phyloP scores from a whole-genome alignment of 2,888 invertebrate species.

The Deilephila elpenor region DNA sequence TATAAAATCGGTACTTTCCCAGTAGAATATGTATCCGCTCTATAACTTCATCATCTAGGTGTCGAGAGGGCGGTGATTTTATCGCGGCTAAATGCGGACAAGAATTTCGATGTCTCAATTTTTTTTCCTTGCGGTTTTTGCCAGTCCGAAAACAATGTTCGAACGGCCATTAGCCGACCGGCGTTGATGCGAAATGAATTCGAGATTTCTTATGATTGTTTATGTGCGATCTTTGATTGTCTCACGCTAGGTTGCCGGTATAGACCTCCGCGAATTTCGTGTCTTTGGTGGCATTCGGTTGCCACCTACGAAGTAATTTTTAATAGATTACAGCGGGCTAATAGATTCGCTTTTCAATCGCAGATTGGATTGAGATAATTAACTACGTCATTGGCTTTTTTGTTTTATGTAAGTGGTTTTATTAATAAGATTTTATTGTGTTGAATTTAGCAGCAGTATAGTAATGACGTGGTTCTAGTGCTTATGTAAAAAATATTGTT shows the following conservation, averaged over 20 bases:
- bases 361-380: background rate
- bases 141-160: slow-evolving; percentile 62
- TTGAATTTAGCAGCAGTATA: background rate
- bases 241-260: slow-evolving; percentile 43
- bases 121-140: slow-evolving; percentile 66
- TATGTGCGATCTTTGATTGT: slow-evolving; percentile 49
- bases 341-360: slow-evolving; percentile 1
- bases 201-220: slow-evolving; percentile 59
- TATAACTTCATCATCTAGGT: slow-evolving; percentile 13
- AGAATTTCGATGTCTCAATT: slow-evolving; percentile 73
- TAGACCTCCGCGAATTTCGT: slow-evolving; percentile 50
- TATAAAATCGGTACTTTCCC: too few species aligned
- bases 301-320: slow-evolving; percentile 27
- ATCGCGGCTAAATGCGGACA: slow-evolving; percentile 77
- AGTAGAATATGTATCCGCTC: background rate
- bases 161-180: slow-evolving; percentile 61
- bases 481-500: too few species aligned
- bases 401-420: background rate
- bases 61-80: slow-evolving; percentile 68
- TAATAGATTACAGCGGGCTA: background rate
- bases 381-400: slow-evolving; percentile 14
- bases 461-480: too few species aligned
- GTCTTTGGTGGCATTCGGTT: slow-evolving; percentile 5
- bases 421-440: background rate
- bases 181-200: slow-evolving; percentile 64